These are phyloP conservation scores for Armadillidium nasatum DNA, from an alignment of 1,140 invertebrate genomes.

Conservation along the genomic window DNA sequence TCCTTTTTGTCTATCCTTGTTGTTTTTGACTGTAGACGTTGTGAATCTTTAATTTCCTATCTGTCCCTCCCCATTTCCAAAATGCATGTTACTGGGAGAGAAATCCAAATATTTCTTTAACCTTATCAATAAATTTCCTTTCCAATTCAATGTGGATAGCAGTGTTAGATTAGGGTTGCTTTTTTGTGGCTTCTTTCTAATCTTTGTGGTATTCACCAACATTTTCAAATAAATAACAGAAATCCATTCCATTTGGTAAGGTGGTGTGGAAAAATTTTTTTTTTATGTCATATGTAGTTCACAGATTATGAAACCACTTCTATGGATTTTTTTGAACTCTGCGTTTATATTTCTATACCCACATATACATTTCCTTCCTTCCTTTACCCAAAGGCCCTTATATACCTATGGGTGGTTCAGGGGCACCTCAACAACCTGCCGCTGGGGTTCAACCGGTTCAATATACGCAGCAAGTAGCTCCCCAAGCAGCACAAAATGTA, in stretches of 20 bases:
- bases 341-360: background rate
- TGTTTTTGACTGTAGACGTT: background rate
- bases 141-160: background rate
- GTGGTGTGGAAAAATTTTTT: background rate
- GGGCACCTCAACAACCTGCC: background rate
- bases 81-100: background rate
- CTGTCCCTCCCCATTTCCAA: too few species aligned
- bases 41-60: too few species aligned
- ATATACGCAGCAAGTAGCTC: background rate
- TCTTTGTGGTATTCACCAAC: background rate
- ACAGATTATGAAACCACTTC: too few species aligned
- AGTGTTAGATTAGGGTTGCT: conserved; percentile 1
- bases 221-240: too few species aligned
- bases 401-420: background rate
- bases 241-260: background rate
- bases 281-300: too few species aligned
- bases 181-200: background rate
- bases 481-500: background rate
- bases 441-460: background rate
- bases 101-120: background rate
- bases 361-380: conserved; percentile 2
- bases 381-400: conserved; percentile 11
- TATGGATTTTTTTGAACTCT: too few species aligned
- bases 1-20: background rate
- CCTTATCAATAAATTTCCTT: background rate